Evolutionary conservation across 1,140 invertebrate genomes (phyloP).

Genomic region (Listronotus bonariensis): DNA sequence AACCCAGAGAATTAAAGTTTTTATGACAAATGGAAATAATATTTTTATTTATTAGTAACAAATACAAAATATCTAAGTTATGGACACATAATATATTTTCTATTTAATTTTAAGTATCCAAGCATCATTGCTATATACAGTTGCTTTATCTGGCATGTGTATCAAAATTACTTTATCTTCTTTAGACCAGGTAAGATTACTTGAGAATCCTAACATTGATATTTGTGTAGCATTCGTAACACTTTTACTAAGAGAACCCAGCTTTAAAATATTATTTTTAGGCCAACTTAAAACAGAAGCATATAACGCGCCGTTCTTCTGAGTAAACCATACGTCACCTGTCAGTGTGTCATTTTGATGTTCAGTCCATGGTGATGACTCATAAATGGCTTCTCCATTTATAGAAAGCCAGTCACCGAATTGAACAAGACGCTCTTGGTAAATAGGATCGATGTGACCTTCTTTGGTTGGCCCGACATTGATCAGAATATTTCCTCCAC

Average conservation of each 20-base stretch:
- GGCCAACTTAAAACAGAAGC: slow-evolving; percentile 73
- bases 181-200: slow-evolving; percentile 16
- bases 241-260: slow-evolving; percentile 56
- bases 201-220: slow-evolving; percentile 53
- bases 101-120: slow-evolving; percentile 48
- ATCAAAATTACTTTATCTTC: slow-evolving; percentile 36
- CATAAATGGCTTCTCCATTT: slow-evolving; percentile 91
- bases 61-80: too few relatives aligned
- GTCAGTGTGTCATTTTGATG: slow-evolving; percentile 87
- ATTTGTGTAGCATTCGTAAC: slow-evolving; percentile 46
- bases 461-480: slow-evolving; percentile 92
- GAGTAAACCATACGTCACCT: slow-evolving; percentile 73
- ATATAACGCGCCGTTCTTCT: slow-evolving; percentile 60
- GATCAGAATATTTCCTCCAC: slow-evolving; percentile 85
- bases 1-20: too few relatives aligned
- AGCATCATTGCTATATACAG: slow-evolving; percentile 44
- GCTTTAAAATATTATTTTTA: slow-evolving; percentile 56
- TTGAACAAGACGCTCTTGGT: slow-evolving; percentile 79
- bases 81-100: too few relatives aligned
- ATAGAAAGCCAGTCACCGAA: slow-evolving; percentile 78
- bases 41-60: too few relatives aligned
- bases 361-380: slow-evolving; percentile 71
- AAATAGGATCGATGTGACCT: slow-evolving; percentile 86
- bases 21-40: too few relatives aligned
- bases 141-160: slow-evolving; percentile 47